These are phyloP conservation scores for Macrochelys suwanniensis DNA, from an alignment of 2,797 vertebrate genomes.

Conservation along the genomic window DNA sequence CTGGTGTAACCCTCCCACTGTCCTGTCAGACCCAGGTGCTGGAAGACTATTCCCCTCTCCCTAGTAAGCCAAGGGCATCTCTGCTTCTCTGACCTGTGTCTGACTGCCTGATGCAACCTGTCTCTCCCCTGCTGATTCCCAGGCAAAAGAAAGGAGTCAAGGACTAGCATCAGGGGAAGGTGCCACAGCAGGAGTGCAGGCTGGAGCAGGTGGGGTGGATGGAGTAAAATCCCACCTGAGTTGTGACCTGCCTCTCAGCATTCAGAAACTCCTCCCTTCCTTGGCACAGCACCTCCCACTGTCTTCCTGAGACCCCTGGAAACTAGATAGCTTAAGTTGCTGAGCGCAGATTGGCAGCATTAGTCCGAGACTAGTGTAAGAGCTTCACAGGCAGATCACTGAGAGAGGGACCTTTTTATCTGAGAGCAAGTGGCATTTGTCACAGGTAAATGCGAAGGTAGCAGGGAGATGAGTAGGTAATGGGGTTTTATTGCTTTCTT, in stretches of 20 bases:
- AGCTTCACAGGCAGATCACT: background rate
- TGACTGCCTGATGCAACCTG: background rate
- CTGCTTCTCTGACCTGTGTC: background rate
- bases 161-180: background rate
- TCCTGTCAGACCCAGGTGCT: background rate
- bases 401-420: background rate
- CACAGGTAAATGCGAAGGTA: conserved; percentile 17
- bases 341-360: background rate
- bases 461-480: conserved; percentile 22
- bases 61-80: background rate
- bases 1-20: background rate
- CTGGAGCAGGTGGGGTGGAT: background rate
- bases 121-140: background rate
- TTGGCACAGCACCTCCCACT: background rate
- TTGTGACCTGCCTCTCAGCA: background rate
- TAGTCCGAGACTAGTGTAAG: background rate
- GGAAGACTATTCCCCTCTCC: background rate
- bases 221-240: background rate
- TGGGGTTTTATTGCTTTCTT: conserved; percentile 35
- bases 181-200: background rate
- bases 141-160: background rate
- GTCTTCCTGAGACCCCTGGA: background rate
- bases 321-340: background rate
- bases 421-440: background rate
- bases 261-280: background rate